Percentiles rank a stretch among this genome's conserved stretches.
phyloP scores from a whole-genome alignment of 1,140 invertebrate genomes.

The Lasaia peninsularis region DNA sequence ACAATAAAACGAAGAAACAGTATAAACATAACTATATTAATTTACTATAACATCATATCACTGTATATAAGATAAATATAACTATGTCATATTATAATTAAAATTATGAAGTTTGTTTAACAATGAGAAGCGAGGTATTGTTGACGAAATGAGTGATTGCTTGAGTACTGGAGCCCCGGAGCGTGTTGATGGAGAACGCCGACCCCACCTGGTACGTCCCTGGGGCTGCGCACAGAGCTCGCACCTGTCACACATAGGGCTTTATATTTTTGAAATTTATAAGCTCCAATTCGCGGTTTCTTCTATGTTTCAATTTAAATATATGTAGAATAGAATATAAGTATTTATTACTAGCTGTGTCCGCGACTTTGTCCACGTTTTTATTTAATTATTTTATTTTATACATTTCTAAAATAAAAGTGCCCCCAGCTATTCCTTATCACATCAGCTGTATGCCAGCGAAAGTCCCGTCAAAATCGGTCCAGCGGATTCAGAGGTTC shows the following conservation, averaged over 20 bases:
- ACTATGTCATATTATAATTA: not conserved
- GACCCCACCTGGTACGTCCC: constrained; percentile 65
- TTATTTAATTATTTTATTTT: too few species aligned
- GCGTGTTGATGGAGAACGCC: constrained; percentile 44
- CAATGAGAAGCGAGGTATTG: constrained; percentile 58
- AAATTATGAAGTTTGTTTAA: constrained; percentile 36
- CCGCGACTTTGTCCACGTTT: too few species aligned
- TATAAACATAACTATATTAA: not conserved
- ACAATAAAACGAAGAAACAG: too few species aligned
- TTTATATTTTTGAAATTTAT: not conserved
- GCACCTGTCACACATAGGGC: constrained; percentile 26
- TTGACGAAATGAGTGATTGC: constrained; percentile 45
- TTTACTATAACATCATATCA: not conserved
- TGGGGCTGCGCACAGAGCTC: constrained; percentile 57
- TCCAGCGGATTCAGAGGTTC: too few species aligned
- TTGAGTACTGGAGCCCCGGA: constrained; percentile 21
- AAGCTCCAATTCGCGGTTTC: too few species aligned
- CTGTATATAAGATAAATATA: not conserved
- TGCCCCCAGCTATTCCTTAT: too few species aligned
- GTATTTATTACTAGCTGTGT: too few species aligned
- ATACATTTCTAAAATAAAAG: too few species aligned
- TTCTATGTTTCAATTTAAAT: too few species aligned
- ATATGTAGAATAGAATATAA: too few species aligned
- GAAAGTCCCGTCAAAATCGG: too few species aligned
- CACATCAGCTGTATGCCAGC: too few species aligned